Evolutionary conservation across 1,140 invertebrate genomes (phyloP).

Genomic region (Achatina immaculata): DNA sequence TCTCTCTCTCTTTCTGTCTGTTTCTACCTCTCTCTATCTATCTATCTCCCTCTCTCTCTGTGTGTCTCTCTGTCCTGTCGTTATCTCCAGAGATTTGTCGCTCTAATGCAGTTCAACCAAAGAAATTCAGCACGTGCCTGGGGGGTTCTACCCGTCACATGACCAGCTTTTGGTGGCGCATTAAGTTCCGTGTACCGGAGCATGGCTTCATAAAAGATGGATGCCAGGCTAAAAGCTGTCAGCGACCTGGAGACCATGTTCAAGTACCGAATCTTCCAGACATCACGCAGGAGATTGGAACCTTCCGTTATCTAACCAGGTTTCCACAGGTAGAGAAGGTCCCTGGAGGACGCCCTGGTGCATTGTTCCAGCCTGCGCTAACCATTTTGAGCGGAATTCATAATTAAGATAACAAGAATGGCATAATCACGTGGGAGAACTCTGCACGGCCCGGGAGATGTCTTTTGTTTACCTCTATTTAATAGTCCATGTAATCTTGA

Average conservation of each 20-base stretch:
- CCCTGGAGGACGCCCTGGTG: background rate
- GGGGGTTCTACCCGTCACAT: background rate
- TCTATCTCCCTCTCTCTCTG: too few relatives aligned
- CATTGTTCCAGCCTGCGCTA: background rate
- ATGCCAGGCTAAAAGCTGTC: background rate
- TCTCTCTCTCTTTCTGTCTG: too few relatives aligned
- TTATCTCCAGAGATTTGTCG: background rate
- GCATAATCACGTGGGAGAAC: background rate
- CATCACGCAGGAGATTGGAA: background rate
- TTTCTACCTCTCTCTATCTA: too few relatives aligned
- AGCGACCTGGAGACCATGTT: background rate
- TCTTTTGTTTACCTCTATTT: background rate
- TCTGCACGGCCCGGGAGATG: background rate
- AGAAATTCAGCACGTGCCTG: background rate
- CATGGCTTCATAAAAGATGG: background rate
- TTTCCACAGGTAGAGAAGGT: background rate
- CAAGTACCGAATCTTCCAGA: background rate
- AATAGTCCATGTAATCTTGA: too few relatives aligned
- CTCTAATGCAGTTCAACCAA: background rate
- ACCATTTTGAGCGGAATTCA: conserved; percentile 1
- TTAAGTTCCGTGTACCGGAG: background rate
- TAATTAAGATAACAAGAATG: background rate
- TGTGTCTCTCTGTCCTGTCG: too few relatives aligned
- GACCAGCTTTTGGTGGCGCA: background rate
- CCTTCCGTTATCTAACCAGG: background rate